Base-by-base conservation (phyloP, 2,888 invertebrate genomes). In the Oxytorus armatus region DNA sequence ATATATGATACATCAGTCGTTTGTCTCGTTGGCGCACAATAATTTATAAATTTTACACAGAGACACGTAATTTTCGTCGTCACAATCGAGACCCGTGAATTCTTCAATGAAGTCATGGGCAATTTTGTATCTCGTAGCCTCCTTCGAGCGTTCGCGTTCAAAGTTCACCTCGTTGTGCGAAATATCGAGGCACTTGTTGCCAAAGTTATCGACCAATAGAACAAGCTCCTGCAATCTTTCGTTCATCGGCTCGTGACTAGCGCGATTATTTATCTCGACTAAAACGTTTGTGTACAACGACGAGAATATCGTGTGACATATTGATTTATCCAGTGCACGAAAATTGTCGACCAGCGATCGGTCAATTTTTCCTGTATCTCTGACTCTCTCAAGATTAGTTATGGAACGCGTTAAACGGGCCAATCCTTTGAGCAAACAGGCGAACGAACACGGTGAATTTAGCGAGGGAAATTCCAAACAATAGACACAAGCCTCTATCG, bases 401-500 rank as follows among this genome's bases (percentile, higher is more conserved):
- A 88, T 74, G 4, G 18, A 25, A 11, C 44, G 57, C 7, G 81
- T 77, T 7, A 88, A 86, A 10, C 55, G 36, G 0, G 72, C 70
- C 1, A 88, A 61, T 18, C 82, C 83, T 63, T 85, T 85, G 0
- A 92, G 25, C n/a, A 90, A 44, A 39, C 81, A 85, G 7, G 83
- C 51, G 7, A 90, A 86, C 5, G 85, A 82, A 29, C 88, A 83
- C 0, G 69, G 74, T 0, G 85, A 78, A 36, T 82, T 83, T 0
- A 82, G 39, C 0, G 74, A 29, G 0, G 89, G 85, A 53, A 85
- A 89, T 51, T 89, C 87, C 3, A 91, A 63, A 33, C 82, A 84
- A 23, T 89, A 82, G 0, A 82, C 73, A 33, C 86, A 87, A 0
- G 87, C 86, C 39, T 90, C 88, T 5, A 88, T 81, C 0, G 87